Conservation (phyloP, 2,797 vertebrate species). For the Esox lucius region DNA sequence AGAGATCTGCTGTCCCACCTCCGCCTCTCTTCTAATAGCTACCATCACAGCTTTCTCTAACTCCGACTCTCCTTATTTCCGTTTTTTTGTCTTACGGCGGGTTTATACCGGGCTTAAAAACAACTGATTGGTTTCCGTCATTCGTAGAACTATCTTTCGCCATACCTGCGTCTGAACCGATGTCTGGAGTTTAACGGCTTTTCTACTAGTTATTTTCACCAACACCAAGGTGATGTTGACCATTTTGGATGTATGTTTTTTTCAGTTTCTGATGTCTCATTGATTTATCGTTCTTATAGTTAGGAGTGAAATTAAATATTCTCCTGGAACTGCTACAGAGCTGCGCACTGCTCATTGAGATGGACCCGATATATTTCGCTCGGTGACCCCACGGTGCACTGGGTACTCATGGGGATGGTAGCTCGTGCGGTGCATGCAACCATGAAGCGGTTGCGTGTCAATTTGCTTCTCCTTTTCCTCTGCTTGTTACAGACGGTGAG, state of each 20-base stretch:
- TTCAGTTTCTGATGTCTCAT: not conserved
- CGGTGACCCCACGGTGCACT: not conserved
- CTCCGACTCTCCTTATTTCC: not conserved
- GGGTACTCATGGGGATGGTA: not conserved
- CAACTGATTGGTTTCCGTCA: too few relatives aligned
- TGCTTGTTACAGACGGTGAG: constrained; percentile 49
- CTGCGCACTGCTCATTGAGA: not conserved
- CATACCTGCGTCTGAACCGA: not conserved
- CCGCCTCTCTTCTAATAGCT: not conserved
- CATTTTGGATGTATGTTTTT: not conserved
- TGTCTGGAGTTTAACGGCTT: not conserved
- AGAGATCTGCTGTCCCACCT: not conserved
- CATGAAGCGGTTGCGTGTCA: constrained; percentile 34
- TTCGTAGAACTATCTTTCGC: not conserved
- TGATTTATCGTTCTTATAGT: not conserved
- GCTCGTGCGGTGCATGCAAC: constrained; percentile 30
- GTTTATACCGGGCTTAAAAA: too few relatives aligned
- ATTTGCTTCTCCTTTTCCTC: constrained; percentile 46
- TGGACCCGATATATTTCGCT: not conserved
- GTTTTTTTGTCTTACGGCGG: not conserved
- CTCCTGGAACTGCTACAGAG: not conserved
- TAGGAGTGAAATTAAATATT: not conserved
- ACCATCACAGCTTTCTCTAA: not conserved
- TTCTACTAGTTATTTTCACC: not conserved
- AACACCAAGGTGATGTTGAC: not conserved